phyloP scores from a whole-genome alignment of 2,113 vertebrate genomes.

The Aptenodytes forsteri region DNA sequence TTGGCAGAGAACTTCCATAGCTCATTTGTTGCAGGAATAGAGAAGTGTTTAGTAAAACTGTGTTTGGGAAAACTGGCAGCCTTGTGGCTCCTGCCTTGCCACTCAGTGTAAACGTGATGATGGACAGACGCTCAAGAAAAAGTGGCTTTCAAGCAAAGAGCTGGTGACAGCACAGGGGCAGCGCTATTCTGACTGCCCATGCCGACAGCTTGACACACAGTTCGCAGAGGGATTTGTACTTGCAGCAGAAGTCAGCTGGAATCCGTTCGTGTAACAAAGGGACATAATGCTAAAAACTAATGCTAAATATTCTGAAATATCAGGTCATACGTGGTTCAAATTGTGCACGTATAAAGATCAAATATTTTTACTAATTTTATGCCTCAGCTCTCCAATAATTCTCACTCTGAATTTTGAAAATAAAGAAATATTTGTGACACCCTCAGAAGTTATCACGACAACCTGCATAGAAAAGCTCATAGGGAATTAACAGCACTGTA shows the following conservation, averaged over 20 bases:
- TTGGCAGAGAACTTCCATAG: neutral
- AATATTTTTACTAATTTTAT: neutral
- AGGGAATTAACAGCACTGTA: neutral
- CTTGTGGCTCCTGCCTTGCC: neutral
- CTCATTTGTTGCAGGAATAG: neutral
- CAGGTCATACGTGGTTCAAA: neutral
- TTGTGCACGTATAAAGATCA: neutral
- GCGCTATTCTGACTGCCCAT: too few relatives aligned
- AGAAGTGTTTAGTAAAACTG: neutral
- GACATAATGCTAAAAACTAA: neutral
- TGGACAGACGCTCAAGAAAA: neutral
- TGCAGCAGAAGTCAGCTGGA: neutral
- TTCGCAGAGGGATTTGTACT: too few relatives aligned
- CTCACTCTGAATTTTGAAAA: neutral
- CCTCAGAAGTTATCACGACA: neutral
- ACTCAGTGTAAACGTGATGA: neutral
- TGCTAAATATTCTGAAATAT: neutral
- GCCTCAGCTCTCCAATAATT: neutral
- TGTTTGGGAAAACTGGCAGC: neutral
- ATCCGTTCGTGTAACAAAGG: neutral
- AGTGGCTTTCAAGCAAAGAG: neutral
- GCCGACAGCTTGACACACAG: fast-evolving
- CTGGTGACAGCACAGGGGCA: neutral
- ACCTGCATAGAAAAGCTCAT: neutral
- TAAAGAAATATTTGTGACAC: neutral